A percentile compares a stretch with the other conserved stretches of the same genome.
Evolutionary conservation across 2,113 vertebrate species (phyloP).

Genomic region (Jacana jacana): DNA sequence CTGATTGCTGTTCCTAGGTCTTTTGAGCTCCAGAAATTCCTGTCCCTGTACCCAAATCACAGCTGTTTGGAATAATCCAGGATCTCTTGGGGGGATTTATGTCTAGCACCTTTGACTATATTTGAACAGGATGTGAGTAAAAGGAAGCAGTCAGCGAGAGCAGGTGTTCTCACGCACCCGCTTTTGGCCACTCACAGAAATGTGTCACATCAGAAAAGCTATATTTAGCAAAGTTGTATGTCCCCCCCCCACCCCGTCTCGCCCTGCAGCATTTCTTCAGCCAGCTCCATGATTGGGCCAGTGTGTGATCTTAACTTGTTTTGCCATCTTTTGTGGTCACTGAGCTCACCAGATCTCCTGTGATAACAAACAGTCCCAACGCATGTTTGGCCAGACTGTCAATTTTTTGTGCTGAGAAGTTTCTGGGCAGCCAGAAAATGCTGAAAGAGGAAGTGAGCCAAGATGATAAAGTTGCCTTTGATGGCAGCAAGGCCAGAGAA

Average conservation of each 20-base stretch:
- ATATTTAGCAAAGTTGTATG: constrained; percentile 63
- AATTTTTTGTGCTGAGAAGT: background rate
- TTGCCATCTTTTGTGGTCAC: background rate
- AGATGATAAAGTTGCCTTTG: background rate
- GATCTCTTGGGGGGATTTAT: constrained; percentile 6
- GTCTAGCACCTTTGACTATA: background rate
- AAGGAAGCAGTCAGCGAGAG: constrained; percentile 70
- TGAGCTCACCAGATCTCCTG: background rate
- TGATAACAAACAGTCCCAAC: background rate
- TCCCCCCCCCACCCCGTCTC: background rate
- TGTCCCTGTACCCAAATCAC: background rate
- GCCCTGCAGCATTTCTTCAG: background rate
- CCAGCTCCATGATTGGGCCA: background rate
- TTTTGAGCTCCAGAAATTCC: constrained; percentile 3
- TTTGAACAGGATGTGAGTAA: constrained; percentile 76
- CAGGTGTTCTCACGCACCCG: constrained; percentile 33
- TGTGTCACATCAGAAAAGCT: constrained; percentile 7
- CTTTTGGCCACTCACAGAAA: constrained; percentile 54
- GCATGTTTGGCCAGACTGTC: background rate
- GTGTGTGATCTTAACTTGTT: background rate
- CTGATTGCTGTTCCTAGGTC: background rate
- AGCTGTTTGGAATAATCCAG: background rate
- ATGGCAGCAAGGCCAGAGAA: background rate
- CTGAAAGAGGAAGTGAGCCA: background rate
- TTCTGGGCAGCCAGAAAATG: constrained; percentile 7